Conservation (phyloP, 2,797 vertebrate genomes). For the Acanthurus tractus region DNA sequence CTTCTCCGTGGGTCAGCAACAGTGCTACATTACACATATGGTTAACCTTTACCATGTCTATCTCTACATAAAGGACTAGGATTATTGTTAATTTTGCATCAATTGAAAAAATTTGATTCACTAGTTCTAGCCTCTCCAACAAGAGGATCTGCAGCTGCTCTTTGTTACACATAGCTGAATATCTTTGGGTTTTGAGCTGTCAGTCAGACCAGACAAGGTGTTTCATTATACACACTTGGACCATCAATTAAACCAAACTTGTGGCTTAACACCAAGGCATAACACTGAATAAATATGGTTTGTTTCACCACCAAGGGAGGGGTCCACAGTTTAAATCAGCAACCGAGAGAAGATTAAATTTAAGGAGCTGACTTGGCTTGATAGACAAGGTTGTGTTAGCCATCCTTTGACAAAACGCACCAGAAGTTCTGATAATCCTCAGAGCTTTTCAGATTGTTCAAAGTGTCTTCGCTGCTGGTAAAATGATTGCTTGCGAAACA, state of each 20-base stretch:
- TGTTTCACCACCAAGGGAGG: no score
- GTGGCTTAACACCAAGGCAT: no score
- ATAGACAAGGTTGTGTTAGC: neutral
- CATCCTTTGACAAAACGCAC: constrained; percentile 21
- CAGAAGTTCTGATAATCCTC: constrained; percentile 17
- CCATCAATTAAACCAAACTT: neutral
- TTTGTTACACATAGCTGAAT: neutral
- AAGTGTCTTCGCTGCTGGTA: neutral
- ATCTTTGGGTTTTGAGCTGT: neutral
- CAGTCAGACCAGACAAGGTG: neutral
- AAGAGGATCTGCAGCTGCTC: neutral
- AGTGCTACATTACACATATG: neutral
- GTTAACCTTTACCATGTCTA: neutral
- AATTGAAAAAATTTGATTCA: neutral
- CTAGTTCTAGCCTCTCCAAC: neutral
- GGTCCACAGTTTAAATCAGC: no score
- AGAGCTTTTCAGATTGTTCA: constrained; percentile 3
- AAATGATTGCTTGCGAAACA: neutral
- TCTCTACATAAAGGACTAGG: neutral
- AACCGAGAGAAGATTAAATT: neutral
- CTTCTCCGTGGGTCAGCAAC: no score
- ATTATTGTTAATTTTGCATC: neutral
- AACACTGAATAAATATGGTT: no score
- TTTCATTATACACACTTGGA: neutral
- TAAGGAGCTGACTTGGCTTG: neutral